These are phyloP conservation scores for Maniola jurtina DNA, from an alignment of 1,140 invertebrate species.

Conservation along the genomic window DNA sequence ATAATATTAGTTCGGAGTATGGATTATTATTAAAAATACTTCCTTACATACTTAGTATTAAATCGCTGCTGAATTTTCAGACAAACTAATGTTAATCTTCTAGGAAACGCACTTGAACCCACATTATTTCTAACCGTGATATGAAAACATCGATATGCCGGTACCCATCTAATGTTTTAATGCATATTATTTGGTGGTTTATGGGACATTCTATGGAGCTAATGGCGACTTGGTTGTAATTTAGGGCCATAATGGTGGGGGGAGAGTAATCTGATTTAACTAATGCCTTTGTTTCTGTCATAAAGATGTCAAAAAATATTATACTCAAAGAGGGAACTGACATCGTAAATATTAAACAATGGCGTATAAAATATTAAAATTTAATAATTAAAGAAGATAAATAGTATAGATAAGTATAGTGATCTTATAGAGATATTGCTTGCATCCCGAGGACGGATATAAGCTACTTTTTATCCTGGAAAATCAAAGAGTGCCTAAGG, in stretches of 20 bases:
- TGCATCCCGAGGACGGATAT: too few relatives aligned
- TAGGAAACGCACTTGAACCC: conserved; percentile 9
- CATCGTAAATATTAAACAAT: too few relatives aligned
- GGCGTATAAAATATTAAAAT: too few relatives aligned
- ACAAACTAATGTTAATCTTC: not conserved
- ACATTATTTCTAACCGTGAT: conserved; percentile 21
- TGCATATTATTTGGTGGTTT: conserved; percentile 46
- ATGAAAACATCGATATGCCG: conserved; percentile 21
- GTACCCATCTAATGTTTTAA: conserved; percentile 45
- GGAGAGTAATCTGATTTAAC: conserved; percentile 28
- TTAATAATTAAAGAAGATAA: too few relatives aligned
- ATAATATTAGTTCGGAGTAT: too few relatives aligned
- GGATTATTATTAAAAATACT: too few relatives aligned
- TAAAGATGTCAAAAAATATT: not conserved
- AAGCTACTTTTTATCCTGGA: too few relatives aligned
- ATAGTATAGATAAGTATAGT: too few relatives aligned
- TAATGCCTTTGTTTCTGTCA: not conserved
- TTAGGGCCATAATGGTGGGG: conserved; percentile 22
- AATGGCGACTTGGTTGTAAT: conserved; percentile 30
- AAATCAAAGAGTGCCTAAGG: too few relatives aligned
- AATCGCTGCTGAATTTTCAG: too few relatives aligned
- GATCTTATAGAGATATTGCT: too few relatives aligned
- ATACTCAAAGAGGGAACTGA: not conserved
- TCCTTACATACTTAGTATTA: too few relatives aligned
- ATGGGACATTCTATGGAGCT: conserved; percentile 36